Base-by-base conservation (phyloP, 1,140 invertebrate genomes). In the Macrosteles quadrilineatus region DNA sequence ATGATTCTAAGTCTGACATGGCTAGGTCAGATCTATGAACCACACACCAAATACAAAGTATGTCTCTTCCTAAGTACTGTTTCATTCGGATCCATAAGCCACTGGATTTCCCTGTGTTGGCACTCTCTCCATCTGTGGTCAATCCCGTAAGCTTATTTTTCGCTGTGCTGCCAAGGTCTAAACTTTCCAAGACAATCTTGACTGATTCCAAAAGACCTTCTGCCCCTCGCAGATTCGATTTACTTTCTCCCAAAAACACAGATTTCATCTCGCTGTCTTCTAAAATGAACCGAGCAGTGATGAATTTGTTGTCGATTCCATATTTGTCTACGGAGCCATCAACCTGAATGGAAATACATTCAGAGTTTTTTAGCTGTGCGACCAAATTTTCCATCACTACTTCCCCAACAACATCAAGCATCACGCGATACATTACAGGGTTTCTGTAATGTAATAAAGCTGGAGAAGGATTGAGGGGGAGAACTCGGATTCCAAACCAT, bases 391-490 rank as follows among this genome's bases (percentile, higher is more conserved):
- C 65, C 65, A 67, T 67, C 4, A 68, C 43, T 29, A 32, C 30
- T 43, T 43, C n/a, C n/a, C n/a, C n/a, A n/a, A n/a, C n/a, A n/a
- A n/a, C n/a, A n/a, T n/a, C n/a, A n/a, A n/a, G n/a, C 36, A 43
- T 43, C 31, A n/a, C 1, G 36, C 21, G 21, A 23, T 68, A 68
- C 17, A 29, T 64, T 32, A 30, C 45, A 30, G 50, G 50, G 55
- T 68, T 59, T 59, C 47, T 68, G 27, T 68, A 55, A 68, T 55
- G n/a, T n/a, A n/a, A n/a, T n/a, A n/a, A n/a, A n/a, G n/a, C n/a
- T n/a, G n/a, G n/a, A n/a, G n/a, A n/a, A n/a, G n/a, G n/a, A n/a
- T n/a, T n/a, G n/a, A n/a, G n/a, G n/a, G n/a, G n/a, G n/a, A n/a
- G n/a, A n/a, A 68, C 23, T 1, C 19, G 32, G 67, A 59, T 6